These are phyloP conservation scores for Ceraclea dissimilis DNA, from an alignment of 2,888 invertebrate species.

Conservation along the genomic window DNA sequence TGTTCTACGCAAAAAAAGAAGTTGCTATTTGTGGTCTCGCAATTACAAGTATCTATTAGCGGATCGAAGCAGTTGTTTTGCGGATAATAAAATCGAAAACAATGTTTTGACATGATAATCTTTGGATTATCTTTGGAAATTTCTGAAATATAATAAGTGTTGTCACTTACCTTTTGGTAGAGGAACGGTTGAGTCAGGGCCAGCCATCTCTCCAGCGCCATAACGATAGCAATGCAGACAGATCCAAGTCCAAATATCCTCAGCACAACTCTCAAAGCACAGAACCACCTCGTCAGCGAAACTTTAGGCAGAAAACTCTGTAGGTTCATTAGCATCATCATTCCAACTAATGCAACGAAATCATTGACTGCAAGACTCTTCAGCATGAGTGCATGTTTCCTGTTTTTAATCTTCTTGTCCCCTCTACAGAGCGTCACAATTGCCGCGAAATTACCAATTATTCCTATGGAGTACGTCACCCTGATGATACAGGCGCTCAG, in stretches of 20 bases:
- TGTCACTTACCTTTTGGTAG: slow-evolving; percentile 78
- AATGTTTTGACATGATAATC: no score
- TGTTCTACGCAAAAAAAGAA: no score
- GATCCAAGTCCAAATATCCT: slow-evolving; percentile 80
- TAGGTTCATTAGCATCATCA: slow-evolving; percentile 62
- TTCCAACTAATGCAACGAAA: slow-evolving; percentile 70
- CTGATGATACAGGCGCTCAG: slow-evolving; percentile 41
- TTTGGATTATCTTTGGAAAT: no score
- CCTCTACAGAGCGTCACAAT: slow-evolving; percentile 63
- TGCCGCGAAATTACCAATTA: slow-evolving; percentile 69
- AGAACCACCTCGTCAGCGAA: slow-evolving; percentile 45
- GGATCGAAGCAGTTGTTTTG: no score
- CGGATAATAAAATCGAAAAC: no score
- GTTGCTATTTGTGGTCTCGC: no score
- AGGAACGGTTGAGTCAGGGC: slow-evolving; percentile 80
- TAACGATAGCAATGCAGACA: slow-evolving; percentile 80
- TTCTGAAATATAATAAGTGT: no score
- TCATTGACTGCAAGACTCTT: slow-evolving; percentile 74
- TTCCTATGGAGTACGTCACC: slow-evolving; percentile 57
- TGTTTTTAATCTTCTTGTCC: slow-evolving; percentile 65
- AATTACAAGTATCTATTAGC: no score
- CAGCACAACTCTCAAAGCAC: slow-evolving; percentile 63
- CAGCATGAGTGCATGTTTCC: slow-evolving; percentile 72
- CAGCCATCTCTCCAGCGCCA: slow-evolving; percentile 82
- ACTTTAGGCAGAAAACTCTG: slow-evolving; percentile 38